phyloP scores from a whole-genome alignment of 1,140 invertebrate species.

The Phthorimaea operculella region DNA sequence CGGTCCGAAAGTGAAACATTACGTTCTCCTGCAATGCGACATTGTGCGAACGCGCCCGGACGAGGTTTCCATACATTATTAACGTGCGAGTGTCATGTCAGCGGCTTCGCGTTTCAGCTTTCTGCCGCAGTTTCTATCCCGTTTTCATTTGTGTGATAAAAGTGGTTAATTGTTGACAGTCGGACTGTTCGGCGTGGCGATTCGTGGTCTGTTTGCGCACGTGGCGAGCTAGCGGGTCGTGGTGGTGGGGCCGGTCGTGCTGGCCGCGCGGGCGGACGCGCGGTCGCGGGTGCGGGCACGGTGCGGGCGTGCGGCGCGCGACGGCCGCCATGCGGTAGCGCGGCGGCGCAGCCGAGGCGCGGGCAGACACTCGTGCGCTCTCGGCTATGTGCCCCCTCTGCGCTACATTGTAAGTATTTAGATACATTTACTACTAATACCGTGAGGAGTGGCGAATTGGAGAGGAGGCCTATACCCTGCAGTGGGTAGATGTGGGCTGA shows the following conservation, averaged over 20 bases:
- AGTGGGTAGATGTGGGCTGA: too few species aligned
- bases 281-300: conserved; percentile 15
- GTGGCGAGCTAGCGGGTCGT: conserved; percentile 19
- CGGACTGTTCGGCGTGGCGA: conserved; percentile 52
- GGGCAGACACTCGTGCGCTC: conserved; percentile 56
- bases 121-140: neutral
- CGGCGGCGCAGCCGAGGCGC: conserved; percentile 60
- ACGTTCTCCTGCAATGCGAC: conserved; percentile 57
- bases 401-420: conserved; percentile 63
- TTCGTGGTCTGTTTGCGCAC: conserved; percentile 32
- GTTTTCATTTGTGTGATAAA: neutral
- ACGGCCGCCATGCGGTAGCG: conserved; percentile 58
- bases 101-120: neutral
- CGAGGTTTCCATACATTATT: conserved; percentile 33
- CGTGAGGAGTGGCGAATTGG: too few species aligned
- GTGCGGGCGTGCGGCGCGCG: conserved; percentile 24
- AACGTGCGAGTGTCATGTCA: conserved; percentile 19
- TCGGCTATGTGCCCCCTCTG: conserved; percentile 67
- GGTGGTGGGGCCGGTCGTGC: conserved; percentile 22
- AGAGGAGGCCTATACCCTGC: too few species aligned
- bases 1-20: conserved; percentile 6
- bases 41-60: conserved; percentile 32
- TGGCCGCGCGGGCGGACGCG: conserved; percentile 26
- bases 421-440: neutral
- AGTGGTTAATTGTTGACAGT: conserved; percentile 48